These are phyloP conservation scores for Ypsolopha sequella DNA, from an alignment of 2,888 invertebrate species.

Conservation along the genomic window DNA sequence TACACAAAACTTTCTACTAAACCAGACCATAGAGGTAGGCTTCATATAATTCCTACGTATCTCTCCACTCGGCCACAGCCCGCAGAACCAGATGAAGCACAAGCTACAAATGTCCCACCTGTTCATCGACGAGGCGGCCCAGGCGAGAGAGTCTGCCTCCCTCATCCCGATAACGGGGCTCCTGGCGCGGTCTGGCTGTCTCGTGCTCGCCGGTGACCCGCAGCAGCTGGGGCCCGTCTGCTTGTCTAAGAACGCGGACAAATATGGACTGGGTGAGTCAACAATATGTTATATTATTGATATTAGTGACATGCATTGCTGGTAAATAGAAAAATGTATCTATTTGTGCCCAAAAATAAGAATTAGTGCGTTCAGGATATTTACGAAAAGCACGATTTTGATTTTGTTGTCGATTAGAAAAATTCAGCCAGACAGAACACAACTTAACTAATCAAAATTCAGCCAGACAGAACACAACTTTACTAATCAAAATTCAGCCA, in stretches of 20 bases:
- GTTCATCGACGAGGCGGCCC: slow-evolving; percentile 92
- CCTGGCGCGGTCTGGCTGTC: slow-evolving; percentile 60
- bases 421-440: too few species aligned
- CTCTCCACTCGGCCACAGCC: too few species aligned
- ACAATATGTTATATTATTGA: neutral
- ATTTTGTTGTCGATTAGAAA: too few species aligned
- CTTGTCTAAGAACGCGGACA: slow-evolving; percentile 69
- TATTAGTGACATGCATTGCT: neutral
- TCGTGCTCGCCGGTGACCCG: slow-evolving; percentile 85
- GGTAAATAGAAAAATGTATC: too few species aligned
- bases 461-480: too few species aligned
- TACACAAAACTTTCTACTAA: too few species aligned
- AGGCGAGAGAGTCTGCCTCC: slow-evolving; percentile 87
- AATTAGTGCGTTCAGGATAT: too few species aligned
- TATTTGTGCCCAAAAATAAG: too few species aligned
- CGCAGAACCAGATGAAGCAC: slow-evolving; percentile 4
- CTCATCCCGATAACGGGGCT: slow-evolving; percentile 78
- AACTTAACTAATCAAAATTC: too few species aligned
- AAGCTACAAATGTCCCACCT: slow-evolving; percentile 79
- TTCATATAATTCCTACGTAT: neutral
- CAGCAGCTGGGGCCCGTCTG: slow-evolving; percentile 89
- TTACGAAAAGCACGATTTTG: too few species aligned
- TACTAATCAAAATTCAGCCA: too few species aligned
- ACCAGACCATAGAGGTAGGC: too few species aligned
- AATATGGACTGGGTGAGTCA: slow-evolving; percentile 70